These are phyloP conservation scores for Catharus fuscescens DNA, from an alignment of 2,113 vertebrate genomes.

Conservation along the genomic window DNA sequence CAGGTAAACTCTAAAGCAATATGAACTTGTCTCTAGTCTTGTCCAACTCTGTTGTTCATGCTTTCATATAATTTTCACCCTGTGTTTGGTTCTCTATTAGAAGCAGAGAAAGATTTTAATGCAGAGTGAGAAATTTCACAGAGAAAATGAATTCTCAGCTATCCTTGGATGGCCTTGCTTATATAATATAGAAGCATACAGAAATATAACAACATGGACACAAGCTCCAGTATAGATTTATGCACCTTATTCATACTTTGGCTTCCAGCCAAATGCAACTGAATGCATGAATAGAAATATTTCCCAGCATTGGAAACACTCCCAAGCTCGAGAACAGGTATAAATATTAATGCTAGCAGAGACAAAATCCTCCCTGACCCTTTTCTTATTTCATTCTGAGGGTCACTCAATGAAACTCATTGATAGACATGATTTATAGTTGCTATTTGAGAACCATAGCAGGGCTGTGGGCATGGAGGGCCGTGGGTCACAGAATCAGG, in stretches of 20 bases:
- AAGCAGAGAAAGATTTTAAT: slow-evolving; percentile 41
- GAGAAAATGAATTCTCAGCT: neutral
- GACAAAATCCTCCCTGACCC: neutral
- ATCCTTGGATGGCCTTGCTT: neutral
- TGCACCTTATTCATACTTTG: slow-evolving; percentile 23
- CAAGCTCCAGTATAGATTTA: neutral
- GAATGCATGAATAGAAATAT: neutral
- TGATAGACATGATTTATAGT: neutral
- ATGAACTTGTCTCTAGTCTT: neutral
- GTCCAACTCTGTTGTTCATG: neutral
- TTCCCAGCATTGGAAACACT: neutral
- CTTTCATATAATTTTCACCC: neutral
- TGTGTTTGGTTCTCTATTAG: neutral
- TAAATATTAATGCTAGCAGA: neutral
- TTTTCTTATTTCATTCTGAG: neutral
- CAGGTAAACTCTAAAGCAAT: neutral
- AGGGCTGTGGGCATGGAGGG: neutral
- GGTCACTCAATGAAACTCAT: neutral
- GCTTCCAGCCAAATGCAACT: slow-evolving; percentile 17
- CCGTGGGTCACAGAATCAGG: neutral
- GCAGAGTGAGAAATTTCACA: neutral
- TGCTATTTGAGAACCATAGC: neutral
- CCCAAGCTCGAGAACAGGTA: neutral
- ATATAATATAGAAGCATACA: slow-evolving; percentile 17
- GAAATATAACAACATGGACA: slow-evolving; percentile 1